Evolutionary conservation across 2,797 vertebrate genomes (phyloP).

Genomic region (Brachyrhaphis roseni): DNA sequence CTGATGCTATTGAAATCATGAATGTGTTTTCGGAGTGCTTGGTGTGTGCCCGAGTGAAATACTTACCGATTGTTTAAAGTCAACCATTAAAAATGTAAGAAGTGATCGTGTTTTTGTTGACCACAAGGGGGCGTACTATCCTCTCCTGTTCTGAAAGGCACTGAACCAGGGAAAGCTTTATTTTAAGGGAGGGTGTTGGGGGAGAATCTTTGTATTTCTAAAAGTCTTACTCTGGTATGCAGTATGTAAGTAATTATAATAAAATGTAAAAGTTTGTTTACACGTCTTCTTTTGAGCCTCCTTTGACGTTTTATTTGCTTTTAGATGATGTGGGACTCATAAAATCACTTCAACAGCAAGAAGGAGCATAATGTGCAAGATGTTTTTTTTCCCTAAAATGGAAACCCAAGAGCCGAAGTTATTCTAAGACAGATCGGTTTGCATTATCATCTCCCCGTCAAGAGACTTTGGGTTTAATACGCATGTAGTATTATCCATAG

Average conservation of each 20-base stretch:
- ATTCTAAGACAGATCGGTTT: slow-evolving; percentile 58
- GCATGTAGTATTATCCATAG: slow-evolving; percentile 44
- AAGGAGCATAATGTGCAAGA: slow-evolving; percentile 51
- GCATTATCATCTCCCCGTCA: slow-evolving; percentile 55
- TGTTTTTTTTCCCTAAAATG: slow-evolving; percentile 45
- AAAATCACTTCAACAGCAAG: slow-evolving; percentile 56
- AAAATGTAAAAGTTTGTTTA: slow-evolving; percentile 58
- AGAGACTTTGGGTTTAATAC: slow-evolving; percentile 40
- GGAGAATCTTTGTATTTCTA: slow-evolving; percentile 55
- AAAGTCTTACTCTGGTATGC: slow-evolving; percentile 54
- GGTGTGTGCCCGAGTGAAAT: slow-evolving; percentile 46
- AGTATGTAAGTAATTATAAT: slow-evolving; percentile 58
- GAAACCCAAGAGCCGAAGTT: slow-evolving; percentile 53
- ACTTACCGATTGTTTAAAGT: slow-evolving; percentile 41
- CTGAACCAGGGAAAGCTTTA: slow-evolving; percentile 34
- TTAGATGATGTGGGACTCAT: slow-evolving; percentile 43
- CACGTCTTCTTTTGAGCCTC: slow-evolving; percentile 44
- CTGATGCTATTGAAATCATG: slow-evolving; percentile 23
- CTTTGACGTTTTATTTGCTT: slow-evolving; percentile 66
- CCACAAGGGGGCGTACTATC: slow-evolving; percentile 54
- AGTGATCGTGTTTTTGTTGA: not conserved
- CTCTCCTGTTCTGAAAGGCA: not conserved
- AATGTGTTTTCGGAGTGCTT: slow-evolving; percentile 36
- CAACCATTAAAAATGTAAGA: slow-evolving; percentile 15
- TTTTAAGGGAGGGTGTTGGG: slow-evolving; percentile 44